phyloP scores from a whole-genome alignment of 2,113 vertebrate genomes.

The Leptodactylus fuscus region DNA sequence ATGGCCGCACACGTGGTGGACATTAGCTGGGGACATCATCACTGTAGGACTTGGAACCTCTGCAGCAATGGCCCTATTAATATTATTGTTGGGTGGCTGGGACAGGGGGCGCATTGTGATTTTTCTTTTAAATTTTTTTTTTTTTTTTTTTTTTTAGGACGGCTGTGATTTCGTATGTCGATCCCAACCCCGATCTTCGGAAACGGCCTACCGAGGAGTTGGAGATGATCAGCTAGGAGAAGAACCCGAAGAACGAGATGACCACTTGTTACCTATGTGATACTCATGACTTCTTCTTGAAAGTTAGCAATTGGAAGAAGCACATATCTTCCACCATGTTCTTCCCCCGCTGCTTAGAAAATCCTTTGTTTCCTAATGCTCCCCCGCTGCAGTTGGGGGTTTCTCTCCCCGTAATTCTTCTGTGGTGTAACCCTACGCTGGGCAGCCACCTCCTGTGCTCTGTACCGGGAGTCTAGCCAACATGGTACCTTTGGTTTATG shows the following conservation, averaged over 20 bases:
- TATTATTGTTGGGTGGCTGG: no score
- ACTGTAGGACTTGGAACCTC: no score
- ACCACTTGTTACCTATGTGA: slow-evolving; percentile 94
- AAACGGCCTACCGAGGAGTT: slow-evolving; percentile 84
- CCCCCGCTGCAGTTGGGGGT: slow-evolving; percentile 5
- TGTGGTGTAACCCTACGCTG: slow-evolving; percentile 7
- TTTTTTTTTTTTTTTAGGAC: slow-evolving; percentile 74
- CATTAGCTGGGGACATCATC: no score
- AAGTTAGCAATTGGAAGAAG: slow-evolving; percentile 40
- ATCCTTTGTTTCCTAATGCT: slow-evolving; percentile 28
- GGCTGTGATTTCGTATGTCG: slow-evolving; percentile 96
- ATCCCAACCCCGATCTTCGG: slow-evolving; percentile 74
- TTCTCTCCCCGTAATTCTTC: background rate
- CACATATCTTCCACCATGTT: background rate
- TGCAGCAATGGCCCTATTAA: no score
- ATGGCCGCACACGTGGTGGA: no score
- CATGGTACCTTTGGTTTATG: background rate
- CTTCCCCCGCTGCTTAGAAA: slow-evolving; percentile 29
- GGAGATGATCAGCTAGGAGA: slow-evolving; percentile 85
- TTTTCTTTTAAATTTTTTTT: no score
- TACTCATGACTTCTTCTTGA: background rate
- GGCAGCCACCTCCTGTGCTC: background rate
- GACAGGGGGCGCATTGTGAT: no score
- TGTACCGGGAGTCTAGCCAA: slow-evolving; percentile 15
- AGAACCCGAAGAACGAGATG: slow-evolving; percentile 92